Percentiles rank a stretch among this genome's conserved stretches.
phyloP scores from a whole-genome alignment of 2,113 vertebrate species.

The Chrysemys picta region DNA sequence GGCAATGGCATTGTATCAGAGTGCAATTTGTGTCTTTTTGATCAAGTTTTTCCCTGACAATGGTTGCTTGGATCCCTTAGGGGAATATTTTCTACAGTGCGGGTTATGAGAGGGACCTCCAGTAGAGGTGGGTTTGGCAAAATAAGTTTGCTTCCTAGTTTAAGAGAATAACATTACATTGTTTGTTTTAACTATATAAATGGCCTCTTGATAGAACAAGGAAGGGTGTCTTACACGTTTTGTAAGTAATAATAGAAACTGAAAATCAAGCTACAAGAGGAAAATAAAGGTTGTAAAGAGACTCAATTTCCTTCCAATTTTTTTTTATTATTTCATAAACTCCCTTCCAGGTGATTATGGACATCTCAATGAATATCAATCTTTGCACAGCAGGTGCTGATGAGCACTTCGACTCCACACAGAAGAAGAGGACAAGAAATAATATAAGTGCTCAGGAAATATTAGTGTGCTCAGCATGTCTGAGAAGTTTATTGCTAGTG shows the following conservation, averaged over 20 bases:
- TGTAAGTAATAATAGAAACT: neutral
- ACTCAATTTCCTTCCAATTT: neutral
- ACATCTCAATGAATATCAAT: slow-evolving; percentile 34
- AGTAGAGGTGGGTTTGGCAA: fast-evolving
- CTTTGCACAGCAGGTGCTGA: slow-evolving; percentile 16
- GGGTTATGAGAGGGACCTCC: neutral
- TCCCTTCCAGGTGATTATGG: slow-evolving; percentile 9
- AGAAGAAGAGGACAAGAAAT: neutral
- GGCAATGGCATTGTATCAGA: fast-evolving
- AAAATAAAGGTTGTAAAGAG: neutral
- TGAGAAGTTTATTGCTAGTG: slow-evolving; percentile 41
- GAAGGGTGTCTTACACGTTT: neutral
- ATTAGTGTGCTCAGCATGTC: slow-evolving; percentile 2
- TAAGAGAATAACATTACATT: fast-evolving
- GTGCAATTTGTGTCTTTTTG: neutral
- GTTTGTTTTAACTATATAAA: neutral
- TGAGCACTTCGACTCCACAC: slow-evolving; percentile 6
- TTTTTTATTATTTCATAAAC: slow-evolving; percentile 14
- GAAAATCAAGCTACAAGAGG: neutral
- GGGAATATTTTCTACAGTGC: neutral
- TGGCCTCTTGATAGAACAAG: neutral
- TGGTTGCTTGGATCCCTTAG: neutral
- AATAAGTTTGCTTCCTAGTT: fast-evolving
- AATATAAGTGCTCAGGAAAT: slow-evolving; percentile 22
- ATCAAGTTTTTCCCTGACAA: neutral